A percentile compares a stretch with the other conserved stretches of the same genome.
Conservation (phyloP, 2,113 vertebrate genomes). For the Elanoides forficatus region DNA sequence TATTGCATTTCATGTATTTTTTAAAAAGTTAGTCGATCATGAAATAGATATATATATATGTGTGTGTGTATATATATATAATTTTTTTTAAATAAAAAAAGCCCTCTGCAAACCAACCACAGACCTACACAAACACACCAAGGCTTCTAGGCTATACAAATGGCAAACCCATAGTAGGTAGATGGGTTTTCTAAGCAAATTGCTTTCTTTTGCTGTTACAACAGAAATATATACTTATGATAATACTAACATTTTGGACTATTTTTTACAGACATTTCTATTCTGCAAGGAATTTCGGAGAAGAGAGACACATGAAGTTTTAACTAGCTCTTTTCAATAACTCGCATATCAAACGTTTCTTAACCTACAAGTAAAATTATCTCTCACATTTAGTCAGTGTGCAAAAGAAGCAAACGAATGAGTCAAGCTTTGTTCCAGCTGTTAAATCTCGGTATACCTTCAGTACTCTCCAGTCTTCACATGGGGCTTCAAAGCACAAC, state of each 20-base stretch:
- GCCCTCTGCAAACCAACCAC: not conserved
- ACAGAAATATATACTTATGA: not conserved
- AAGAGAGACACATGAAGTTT: not conserved
- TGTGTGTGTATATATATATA: not conserved
- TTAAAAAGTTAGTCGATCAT: not conserved
- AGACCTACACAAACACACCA: not conserved
- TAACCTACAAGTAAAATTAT: not conserved
- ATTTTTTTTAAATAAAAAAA: not conserved
- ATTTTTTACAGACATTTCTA: not conserved
- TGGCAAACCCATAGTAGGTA: not conserved
- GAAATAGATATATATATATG: not conserved
- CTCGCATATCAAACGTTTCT: not conserved
- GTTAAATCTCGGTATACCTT: not conserved
- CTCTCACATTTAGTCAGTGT: not conserved
- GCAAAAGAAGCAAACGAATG: fast-evolving
- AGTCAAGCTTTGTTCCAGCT: not conserved
- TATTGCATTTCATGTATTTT: not conserved
- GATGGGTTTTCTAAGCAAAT: not conserved
- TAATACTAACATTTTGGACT: not conserved
- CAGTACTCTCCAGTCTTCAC: not conserved
- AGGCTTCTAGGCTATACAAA: not conserved
- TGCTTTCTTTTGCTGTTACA: not conserved
- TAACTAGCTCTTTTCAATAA: not conserved
- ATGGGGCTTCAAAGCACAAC: not conserved
- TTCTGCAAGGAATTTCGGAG: not conserved